These are phyloP conservation scores for Euproctis similis DNA, from an alignment of 2,888 invertebrate genomes.

Conservation along the genomic window DNA sequence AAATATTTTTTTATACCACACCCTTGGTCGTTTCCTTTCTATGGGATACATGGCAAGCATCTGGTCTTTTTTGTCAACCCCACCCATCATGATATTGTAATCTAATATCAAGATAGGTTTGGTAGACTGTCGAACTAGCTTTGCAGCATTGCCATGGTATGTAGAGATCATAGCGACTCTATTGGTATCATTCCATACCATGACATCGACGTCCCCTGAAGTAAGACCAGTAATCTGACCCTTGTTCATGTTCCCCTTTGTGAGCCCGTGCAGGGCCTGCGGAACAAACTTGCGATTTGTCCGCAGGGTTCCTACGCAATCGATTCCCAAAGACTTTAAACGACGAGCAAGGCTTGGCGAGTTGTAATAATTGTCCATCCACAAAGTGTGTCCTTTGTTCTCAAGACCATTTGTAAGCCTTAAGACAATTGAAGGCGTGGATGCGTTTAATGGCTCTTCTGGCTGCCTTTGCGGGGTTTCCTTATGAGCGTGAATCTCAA, in stretches of 20 bases:
- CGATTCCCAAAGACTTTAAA: slow-evolving; percentile 6
- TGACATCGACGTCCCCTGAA: not conserved
- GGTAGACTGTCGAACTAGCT: not conserved
- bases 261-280: not conserved
- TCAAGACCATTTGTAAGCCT: slow-evolving; percentile 11
- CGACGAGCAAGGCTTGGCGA: slow-evolving; percentile 3
- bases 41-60: slow-evolving; percentile 4
- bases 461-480: slow-evolving; percentile 1
- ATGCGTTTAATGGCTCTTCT: slow-evolving; percentile 2
- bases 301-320: slow-evolving; percentile 5
- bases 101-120: slow-evolving; percentile 13
- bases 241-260: not conserved
- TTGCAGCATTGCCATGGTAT: slow-evolving; percentile 8
- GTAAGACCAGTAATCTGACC: not conserved
- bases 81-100: slow-evolving; percentile 14
- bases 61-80: slow-evolving; percentile 8
- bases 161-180: slow-evolving; percentile 8
- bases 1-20: slow-evolving; percentile 26
- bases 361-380: slow-evolving; percentile 2
- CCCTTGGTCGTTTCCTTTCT: slow-evolving; percentile 14
- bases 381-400: not conserved
- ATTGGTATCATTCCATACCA: not conserved
- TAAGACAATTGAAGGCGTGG: slow-evolving; percentile 6
- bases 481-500: slow-evolving; percentile 20
- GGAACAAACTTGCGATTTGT: not conserved